Conservation (phyloP, 2,113 vertebrate species). For the Drymodes brunneopygia region DNA sequence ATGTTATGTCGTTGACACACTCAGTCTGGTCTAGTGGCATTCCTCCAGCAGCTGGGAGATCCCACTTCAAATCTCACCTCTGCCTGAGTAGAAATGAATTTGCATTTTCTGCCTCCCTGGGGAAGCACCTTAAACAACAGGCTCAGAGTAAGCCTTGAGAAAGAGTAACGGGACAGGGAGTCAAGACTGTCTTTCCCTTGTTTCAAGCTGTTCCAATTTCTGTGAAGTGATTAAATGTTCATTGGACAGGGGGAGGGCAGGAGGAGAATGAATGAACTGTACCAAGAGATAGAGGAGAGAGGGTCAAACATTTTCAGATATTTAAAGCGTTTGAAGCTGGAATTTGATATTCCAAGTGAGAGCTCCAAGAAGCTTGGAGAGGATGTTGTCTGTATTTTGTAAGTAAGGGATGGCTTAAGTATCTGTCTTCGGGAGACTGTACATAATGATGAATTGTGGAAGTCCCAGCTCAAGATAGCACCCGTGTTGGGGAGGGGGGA, state of each 20-base stretch:
- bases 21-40: not conserved
- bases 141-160: not conserved
- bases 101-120: not conserved
- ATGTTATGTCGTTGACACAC: rapidly evolving
- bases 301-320: not conserved
- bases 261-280: not conserved
- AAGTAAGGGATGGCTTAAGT: not conserved
- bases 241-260: not conserved
- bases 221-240: not conserved
- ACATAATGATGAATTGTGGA: not conserved
- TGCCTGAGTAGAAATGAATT: not conserved
- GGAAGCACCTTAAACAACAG: not conserved
- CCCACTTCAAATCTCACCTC: not conserved
- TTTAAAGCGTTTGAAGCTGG: not conserved
- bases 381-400: not conserved
- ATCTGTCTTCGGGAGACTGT: not conserved
- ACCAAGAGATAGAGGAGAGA: not conserved
- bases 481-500: rapidly evolving
- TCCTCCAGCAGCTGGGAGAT: not conserved
- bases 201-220: not conserved
- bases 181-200: not conserved
- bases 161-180: not conserved
- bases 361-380: not conserved
- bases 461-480: not conserved
- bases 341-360: not conserved